Percentiles rank a stretch among this genome's conserved stretches.
Evolutionary conservation across 2,797 vertebrate genomes (phyloP).

Genomic region (Periparus ater): DNA sequence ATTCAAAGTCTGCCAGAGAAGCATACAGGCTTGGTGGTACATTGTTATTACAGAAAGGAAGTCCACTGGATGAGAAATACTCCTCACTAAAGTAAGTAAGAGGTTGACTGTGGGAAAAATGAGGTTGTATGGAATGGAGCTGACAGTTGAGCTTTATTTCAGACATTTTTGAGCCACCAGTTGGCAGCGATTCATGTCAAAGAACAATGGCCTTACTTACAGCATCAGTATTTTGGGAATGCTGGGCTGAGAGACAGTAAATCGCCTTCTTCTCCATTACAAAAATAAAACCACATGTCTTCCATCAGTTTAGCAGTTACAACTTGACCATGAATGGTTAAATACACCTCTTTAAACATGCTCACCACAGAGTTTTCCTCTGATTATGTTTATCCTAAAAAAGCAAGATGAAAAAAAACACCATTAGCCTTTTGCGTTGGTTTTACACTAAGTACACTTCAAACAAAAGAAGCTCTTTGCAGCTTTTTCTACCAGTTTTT

Average conservation of each 20-base stretch:
- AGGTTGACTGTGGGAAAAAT: constrained; percentile 16
- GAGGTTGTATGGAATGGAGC: neutral
- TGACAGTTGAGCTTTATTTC: constrained; percentile 33
- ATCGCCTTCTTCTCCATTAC: neutral
- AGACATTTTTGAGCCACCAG: constrained; percentile 14
- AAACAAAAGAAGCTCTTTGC: neutral
- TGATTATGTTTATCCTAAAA: neutral
- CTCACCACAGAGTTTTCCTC: neutral
- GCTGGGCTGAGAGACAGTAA: neutral
- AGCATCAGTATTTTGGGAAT: constrained; percentile 2
- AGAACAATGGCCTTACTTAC: constrained; percentile 51
- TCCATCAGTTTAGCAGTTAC: neutral
- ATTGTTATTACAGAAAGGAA: neutral
- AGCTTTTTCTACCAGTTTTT: neutral
- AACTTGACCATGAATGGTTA: neutral
- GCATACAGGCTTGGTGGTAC: neutral
- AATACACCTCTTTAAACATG: neutral
- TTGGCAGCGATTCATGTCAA: neutral
- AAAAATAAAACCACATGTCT: neutral
- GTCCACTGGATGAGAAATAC: neutral
- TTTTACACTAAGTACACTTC: neutral
- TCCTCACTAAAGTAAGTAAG: neutral
- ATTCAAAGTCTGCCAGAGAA: neutral
- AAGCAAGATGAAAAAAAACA: neutral
- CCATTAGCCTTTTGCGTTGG: neutral